These are phyloP conservation scores for Bombus haemorrhoidalis DNA, from an alignment of 1,140 invertebrate species.

Conservation along the genomic window DNA sequence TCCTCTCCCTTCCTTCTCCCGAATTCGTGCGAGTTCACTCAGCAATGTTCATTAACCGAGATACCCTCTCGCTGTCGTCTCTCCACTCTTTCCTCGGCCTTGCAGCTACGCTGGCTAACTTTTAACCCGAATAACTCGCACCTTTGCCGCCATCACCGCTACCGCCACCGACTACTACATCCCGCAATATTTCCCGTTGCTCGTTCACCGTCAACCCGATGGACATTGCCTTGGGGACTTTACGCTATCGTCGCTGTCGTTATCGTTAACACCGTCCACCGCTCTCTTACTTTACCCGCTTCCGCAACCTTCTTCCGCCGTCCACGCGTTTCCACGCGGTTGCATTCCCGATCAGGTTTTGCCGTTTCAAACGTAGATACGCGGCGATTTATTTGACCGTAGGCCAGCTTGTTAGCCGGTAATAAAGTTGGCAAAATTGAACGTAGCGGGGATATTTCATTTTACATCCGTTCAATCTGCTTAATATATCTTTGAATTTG, in stretches of 20 bases:
- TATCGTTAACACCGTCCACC: not conserved
- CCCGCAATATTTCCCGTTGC: not conserved
- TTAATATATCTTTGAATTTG: not conserved
- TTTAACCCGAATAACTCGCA: constrained; percentile 5
- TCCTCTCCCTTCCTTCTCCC: constrained; percentile 58
- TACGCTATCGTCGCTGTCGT: not conserved
- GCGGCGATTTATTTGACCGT: not conserved
- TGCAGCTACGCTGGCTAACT: not conserved
- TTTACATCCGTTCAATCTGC: not conserved
- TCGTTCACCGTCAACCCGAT: not conserved
- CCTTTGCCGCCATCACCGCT: not conserved
- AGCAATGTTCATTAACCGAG: constrained; percentile 66
- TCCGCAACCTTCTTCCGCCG: not conserved
- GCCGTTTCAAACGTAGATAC: not conserved
- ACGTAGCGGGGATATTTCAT: not conserved
- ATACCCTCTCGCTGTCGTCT: constrained; percentile 21
- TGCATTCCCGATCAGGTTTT: not conserved
- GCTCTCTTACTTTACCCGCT: not conserved
- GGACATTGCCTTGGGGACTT: not conserved
- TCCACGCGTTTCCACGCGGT: not conserved
- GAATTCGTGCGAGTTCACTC: constrained; percentile 68
- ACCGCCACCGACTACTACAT: not conserved
- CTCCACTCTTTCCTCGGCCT: constrained; percentile 4
- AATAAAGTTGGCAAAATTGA: not conserved
- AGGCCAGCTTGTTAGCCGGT: too few relatives aligned